A percentile compares a stretch with the other conserved stretches of the same genome.
Evolutionary conservation across 2,888 invertebrate genomes (phyloP).

Genomic region (Tolmerus cingulatus): DNA sequence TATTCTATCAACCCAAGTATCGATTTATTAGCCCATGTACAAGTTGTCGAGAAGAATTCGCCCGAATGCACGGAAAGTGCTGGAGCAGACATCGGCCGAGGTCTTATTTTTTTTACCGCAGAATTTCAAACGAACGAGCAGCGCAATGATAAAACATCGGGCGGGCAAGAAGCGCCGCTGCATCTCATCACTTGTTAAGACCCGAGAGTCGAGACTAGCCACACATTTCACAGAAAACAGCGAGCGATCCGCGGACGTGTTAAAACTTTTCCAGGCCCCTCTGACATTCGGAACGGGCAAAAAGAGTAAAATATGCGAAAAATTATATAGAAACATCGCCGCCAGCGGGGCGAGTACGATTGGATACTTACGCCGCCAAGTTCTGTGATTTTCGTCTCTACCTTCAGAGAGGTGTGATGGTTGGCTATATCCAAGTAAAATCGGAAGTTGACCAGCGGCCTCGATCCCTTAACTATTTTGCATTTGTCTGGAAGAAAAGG

Average conservation of each 20-base stretch:
- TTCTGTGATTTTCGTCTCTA: constrained; percentile 75
- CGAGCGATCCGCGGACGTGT: not conserved
- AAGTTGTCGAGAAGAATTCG: not conserved
- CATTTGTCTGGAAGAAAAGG: constrained; percentile 50
- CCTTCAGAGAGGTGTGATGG: constrained; percentile 70
- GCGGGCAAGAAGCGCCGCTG: not conserved
- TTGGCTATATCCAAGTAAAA: constrained; percentile 82
- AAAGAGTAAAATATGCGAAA: not conserved
- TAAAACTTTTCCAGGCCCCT: not conserved
- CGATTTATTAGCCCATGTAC: not conserved
- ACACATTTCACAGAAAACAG: not conserved
- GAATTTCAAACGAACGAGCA: not conserved
- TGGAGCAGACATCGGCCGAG: not conserved
- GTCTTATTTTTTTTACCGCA: not conserved
- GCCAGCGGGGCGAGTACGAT: not conserved
- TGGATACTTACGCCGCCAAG: constrained; percentile 73
- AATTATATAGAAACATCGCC: not conserved
- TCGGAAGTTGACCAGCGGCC: constrained; percentile 72
- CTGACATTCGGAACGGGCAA: not conserved
- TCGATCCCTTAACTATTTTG: constrained; percentile 64
- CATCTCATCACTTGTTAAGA: not conserved
- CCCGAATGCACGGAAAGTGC: not conserved
- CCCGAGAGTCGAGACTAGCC: not conserved
- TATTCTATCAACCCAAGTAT: not conserved
- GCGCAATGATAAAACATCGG: not conserved